Conservation (phyloP, 2,888 invertebrate species). For the Volucella inflata region DNA sequence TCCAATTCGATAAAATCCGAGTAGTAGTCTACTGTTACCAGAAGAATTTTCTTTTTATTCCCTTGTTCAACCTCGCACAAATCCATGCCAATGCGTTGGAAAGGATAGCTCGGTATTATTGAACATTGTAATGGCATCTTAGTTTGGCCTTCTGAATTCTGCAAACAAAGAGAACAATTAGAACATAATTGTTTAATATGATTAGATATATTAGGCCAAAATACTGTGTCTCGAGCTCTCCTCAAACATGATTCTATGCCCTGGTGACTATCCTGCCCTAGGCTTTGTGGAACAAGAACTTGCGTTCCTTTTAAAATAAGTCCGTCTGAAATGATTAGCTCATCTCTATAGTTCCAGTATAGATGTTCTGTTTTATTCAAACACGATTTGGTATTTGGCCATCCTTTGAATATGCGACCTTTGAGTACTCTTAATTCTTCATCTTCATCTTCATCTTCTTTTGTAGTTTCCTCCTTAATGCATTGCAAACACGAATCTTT, state of each 20-base stretch:
- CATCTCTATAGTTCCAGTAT: too few species aligned
- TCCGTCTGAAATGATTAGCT: conserved; percentile 12
- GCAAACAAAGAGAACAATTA: conserved; percentile 21
- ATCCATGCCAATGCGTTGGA: conserved; percentile 56
- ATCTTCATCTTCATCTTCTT: too few species aligned
- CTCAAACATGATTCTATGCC: conserved; percentile 20
- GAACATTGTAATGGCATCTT: conserved; percentile 29
- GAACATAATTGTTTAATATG: too few species aligned
- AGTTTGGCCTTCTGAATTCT: conserved; percentile 42
- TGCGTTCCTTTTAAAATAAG: conserved; percentile 20
- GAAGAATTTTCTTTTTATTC: conserved; percentile 35
- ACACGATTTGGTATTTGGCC: conserved; percentile 5
- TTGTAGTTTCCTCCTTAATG: conserved; percentile 2
- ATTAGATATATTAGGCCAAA: too few species aligned
- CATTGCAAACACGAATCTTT: conserved; percentile 16
- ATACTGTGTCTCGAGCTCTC: too few species aligned
- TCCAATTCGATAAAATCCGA: conserved; percentile 65
- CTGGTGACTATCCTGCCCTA: conserved; percentile 17
- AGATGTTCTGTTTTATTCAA: conserved; percentile 1
- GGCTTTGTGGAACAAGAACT: conserved; percentile 9
- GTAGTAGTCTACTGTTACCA: conserved; percentile 55
- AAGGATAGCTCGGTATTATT: conserved; percentile 39
- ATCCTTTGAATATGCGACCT: conserved; percentile 16
- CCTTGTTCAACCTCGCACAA: conserved; percentile 41
- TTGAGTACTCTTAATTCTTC: conserved; percentile 8